Base-by-base conservation (phyloP, 2,113 vertebrate genomes). In the Apistogramma diplotaenia region DNA sequence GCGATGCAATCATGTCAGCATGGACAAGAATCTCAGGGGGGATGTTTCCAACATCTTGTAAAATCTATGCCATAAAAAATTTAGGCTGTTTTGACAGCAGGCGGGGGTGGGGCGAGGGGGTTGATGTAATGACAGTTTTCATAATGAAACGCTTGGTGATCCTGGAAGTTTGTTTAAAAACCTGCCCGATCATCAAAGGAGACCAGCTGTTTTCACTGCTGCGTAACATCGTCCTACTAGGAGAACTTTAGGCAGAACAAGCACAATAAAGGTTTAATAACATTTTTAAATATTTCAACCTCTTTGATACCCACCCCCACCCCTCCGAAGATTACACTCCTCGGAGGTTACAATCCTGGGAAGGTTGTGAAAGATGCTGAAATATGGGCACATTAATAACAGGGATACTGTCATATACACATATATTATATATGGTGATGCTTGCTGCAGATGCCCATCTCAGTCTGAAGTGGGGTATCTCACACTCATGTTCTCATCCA, bases 381-480 rank as follows among this genome's bases (percentile, higher is more conserved):
- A 74, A 78, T 82, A 85, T 76, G 83, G 57, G 65, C 59, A 35
- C 85, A 88, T 91, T 81, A 74, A 82, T 86, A 83, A 81, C 67
- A 79, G 25, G 19, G n/a, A 40, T 71, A 55, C 55, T 43, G 72
- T 37, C 55, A 74, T 61, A 37, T 58, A 21, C 2, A 1, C 67
- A 74, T 81, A 72, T 33, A 77, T 67, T 33, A 77, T 67, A 40
- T 15, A 49, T 16, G 35, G 18, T 73, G 21, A 55, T 15, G 19
- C 43, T 60, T 53, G 46, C 58, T 23, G 19, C 56, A 75, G 49
- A 51, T 82, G 54, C 54, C 7, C 35, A 43, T 78, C 60, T 67
- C 65, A 3, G 76, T 27, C 80, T 81, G 83, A 61, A 71, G 75
- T 31, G 8, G 51, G 43, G 51, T 31, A 10, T 85, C 57, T 54